A percentile compares a stretch with the other conserved stretches of the same genome.
These are phyloP conservation scores for Oedothorax gibbosus DNA, from an alignment of 1,140 invertebrate species.

Conservation along the genomic window DNA sequence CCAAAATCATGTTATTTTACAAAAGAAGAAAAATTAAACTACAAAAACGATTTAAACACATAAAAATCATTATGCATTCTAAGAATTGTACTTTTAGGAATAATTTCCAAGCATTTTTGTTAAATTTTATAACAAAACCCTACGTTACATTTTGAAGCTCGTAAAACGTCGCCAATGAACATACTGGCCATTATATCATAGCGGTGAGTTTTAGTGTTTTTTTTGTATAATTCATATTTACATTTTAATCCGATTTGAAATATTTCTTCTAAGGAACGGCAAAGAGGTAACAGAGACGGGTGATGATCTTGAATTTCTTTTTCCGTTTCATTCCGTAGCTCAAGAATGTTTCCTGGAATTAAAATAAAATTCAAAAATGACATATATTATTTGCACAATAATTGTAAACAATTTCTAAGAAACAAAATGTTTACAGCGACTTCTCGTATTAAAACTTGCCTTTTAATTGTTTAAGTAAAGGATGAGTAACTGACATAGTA, in stretches of 20 bases:
- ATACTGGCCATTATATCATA: no score
- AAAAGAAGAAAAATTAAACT: no score
- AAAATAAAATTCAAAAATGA: not conserved
- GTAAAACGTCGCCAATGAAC: no score
- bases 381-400: not conserved
- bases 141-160: no score
- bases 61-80: no score
- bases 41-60: no score
- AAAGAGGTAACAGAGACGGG: conserved; percentile 29
- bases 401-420: not conserved
- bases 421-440: not conserved
- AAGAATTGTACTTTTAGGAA: no score
- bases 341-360: conserved; percentile 41
- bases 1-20: no score
- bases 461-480: conserved; percentile 56
- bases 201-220: no score
- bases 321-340: conserved; percentile 30
- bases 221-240: not conserved
- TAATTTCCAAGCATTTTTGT: no score
- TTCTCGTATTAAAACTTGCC: not conserved
- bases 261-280: conserved; percentile 51
- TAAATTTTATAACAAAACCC: no score
- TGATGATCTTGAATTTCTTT: conserved; percentile 45
- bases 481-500: conserved; percentile 54
- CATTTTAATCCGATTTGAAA: conserved; percentile 53